phyloP scores from a whole-genome alignment of 2,888 invertebrate genomes.

The Synergus gifuensis region DNA sequence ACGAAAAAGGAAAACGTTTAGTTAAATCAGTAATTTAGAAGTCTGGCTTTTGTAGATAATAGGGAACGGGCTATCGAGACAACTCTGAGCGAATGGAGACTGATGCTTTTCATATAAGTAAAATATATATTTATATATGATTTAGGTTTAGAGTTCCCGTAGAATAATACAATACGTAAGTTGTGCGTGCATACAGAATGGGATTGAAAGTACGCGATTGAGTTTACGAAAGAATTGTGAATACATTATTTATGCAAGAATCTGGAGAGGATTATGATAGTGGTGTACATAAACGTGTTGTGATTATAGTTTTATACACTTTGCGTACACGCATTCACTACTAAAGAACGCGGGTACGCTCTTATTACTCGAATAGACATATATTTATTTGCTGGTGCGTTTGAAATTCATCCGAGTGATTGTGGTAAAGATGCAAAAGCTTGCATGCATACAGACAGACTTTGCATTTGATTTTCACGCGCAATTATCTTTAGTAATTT shows the following conservation, averaged over 20 bases:
- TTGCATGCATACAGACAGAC: constrained; percentile 27
- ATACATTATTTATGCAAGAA: constrained; percentile 38
- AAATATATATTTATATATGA: constrained; percentile 77
- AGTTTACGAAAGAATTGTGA: constrained; percentile 40
- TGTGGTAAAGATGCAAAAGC: constrained; percentile 29
- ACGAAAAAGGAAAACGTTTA: neutral
- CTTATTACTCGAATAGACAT: constrained; percentile 48
- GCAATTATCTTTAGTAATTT: neutral
- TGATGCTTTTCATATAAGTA: constrained; percentile 78
- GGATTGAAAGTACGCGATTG: constrained; percentile 40
- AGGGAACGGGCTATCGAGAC: constrained; percentile 60
- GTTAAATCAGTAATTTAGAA: neutral
- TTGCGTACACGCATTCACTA: constrained; percentile 36
- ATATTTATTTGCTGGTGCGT: constrained; percentile 71
- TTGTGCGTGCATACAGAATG: constrained; percentile 57
- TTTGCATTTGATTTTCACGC: constrained; percentile 17
- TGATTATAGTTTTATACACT: constrained; percentile 56
- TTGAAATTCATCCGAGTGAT: constrained; percentile 40
- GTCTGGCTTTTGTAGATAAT: constrained; percentile 39
- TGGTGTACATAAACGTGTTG: constrained; percentile 65
- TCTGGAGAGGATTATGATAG: constrained; percentile 42
- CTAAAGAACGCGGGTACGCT: constrained; percentile 22
- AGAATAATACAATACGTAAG: constrained; percentile 69
- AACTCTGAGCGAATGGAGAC: constrained; percentile 72
- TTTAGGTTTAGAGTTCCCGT: constrained; percentile 71